A percentile compares a stretch with the other conserved stretches of the same genome.
Conservation (phyloP, 1,140 invertebrate genomes). For the Drosophila pseudoananassae region DNA sequence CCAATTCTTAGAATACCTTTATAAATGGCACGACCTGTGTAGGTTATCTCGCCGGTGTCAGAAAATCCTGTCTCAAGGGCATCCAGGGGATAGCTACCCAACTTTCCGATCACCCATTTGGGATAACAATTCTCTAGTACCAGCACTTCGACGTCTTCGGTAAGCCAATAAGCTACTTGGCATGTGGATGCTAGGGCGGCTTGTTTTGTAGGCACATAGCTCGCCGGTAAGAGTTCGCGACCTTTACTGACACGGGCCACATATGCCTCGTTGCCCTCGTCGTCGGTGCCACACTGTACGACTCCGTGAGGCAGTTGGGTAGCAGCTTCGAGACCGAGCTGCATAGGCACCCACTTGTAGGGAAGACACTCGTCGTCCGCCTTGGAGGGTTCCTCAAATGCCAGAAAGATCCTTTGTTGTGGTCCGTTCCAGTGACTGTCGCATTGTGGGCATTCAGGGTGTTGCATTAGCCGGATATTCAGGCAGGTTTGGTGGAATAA, state of each 20-base stretch:
- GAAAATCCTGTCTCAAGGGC: slow-evolving; percentile 87
- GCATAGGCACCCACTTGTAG: slow-evolving; percentile 48
- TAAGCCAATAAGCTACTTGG: slow-evolving; percentile 38
- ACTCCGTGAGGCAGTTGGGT: slow-evolving; percentile 38
- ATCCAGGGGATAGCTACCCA: slow-evolving; percentile 85
- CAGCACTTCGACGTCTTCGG: slow-evolving; percentile 85
- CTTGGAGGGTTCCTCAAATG: slow-evolving; percentile 58
- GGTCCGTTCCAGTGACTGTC: slow-evolving; percentile 41
- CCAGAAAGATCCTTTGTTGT: slow-evolving; percentile 62
- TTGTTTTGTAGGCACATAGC: slow-evolving; percentile 60
- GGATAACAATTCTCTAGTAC: slow-evolving; percentile 73
- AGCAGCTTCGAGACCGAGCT: slow-evolving; percentile 21
- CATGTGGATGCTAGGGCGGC: slow-evolving; percentile 47
- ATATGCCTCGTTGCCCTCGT: slow-evolving; percentile 61
- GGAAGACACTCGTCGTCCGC: slow-evolving; percentile 34
- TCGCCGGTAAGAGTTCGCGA: slow-evolving; percentile 65
- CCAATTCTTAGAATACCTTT: slow-evolving; percentile 87
- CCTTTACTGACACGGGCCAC: slow-evolving; percentile 61
- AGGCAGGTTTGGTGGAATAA: slow-evolving; percentile 70
- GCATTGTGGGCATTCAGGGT: slow-evolving; percentile 69
- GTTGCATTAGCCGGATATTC: slow-evolving; percentile 48
- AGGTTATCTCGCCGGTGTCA: slow-evolving; percentile 86
- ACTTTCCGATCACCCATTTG: slow-evolving; percentile 84
- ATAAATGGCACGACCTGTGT: slow-evolving; percentile 87
- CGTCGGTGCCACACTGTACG: slow-evolving; percentile 60